Percentiles rank a stretch among this genome's conserved stretches.
phyloP scores from a whole-genome alignment of 2,113 vertebrate species.

The Dinomys branickii region DNA sequence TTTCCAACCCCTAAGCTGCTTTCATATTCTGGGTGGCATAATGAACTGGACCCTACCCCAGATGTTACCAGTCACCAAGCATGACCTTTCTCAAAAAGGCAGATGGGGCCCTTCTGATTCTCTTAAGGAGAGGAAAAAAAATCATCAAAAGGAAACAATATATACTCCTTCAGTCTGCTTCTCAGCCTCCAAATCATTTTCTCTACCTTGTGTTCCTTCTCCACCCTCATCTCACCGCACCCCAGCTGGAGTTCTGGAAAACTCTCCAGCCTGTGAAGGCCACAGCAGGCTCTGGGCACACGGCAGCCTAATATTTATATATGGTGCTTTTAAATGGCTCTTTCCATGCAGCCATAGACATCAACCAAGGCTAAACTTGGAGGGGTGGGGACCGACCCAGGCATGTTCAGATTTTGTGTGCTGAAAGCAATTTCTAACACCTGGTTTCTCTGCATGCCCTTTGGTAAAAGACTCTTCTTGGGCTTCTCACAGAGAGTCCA shows the following conservation, averaged over 20 bases:
- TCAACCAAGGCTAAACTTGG: not conserved
- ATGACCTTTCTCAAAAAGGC: constrained; percentile 40
- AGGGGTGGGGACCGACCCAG: not conserved
- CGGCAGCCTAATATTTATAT: fast-evolving
- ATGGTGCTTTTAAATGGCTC: fast-evolving
- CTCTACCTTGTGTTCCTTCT: not conserved
- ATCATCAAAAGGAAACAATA: not conserved
- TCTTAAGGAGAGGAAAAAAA: not conserved
- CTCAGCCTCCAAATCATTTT: not conserved
- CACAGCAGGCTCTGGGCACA: not conserved
- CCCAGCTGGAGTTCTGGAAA: not conserved
- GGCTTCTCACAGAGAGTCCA: not conserved
- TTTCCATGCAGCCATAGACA: fast-evolving
- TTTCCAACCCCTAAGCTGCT: not conserved
- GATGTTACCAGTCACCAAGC: constrained; percentile 33
- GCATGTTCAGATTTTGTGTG: not conserved
- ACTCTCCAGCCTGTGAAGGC: not conserved
- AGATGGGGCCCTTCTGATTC: constrained; percentile 21
- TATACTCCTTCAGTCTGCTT: not conserved
- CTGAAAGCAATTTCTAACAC: not conserved
- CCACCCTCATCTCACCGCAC: not conserved
- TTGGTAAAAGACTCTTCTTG: not conserved
- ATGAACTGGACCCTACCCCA: constrained; percentile 51
- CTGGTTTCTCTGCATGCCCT: not conserved
- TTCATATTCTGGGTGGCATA: constrained; percentile 20